Percentiles rank a stretch among this genome's conserved stretches.
phyloP scores from a whole-genome alignment of 1,140 invertebrate species.

The Zaprionus africanus region DNA sequence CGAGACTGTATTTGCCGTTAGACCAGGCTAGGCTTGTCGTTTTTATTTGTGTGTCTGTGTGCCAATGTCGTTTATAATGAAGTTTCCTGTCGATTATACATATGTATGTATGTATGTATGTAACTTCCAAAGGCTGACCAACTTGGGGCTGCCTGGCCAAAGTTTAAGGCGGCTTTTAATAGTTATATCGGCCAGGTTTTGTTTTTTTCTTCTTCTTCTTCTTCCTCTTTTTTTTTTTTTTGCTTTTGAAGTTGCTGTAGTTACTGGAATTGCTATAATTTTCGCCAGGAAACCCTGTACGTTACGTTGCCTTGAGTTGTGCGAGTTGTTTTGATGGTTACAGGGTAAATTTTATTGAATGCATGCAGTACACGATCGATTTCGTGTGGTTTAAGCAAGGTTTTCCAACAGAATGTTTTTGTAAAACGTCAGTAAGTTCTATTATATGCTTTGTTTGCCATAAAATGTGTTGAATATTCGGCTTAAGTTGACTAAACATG shows the following conservation, averaged over 20 bases:
- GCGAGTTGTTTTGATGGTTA: conserved; percentile 9
- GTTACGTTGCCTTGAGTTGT: conserved; percentile 35
- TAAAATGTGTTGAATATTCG: too few species aligned
- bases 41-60: conserved; percentile 51
- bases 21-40: conserved; percentile 10
- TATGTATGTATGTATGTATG: not conserved
- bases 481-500: too few species aligned
- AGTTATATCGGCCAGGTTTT: conserved; percentile 36
- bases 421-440: too few species aligned
- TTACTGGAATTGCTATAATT: conserved; percentile 29
- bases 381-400: not conserved
- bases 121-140: conserved; percentile 5
- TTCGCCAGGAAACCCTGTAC: conserved; percentile 40
- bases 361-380: not conserved
- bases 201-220: conserved; percentile 16
- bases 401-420: not conserved
- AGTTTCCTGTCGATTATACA: conserved; percentile 71
- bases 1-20: conserved; percentile 44
- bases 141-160: conserved; percentile 29
- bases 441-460: too few species aligned
- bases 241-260: conserved; percentile 24
- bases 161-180: conserved; percentile 65
- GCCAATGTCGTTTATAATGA: conserved; percentile 82
- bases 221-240: not conserved
- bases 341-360: conserved; percentile 4